These are phyloP conservation scores for Ryuthela nishihirai DNA, from an alignment of 2,888 invertebrate species.

Conservation along the genomic window DNA sequence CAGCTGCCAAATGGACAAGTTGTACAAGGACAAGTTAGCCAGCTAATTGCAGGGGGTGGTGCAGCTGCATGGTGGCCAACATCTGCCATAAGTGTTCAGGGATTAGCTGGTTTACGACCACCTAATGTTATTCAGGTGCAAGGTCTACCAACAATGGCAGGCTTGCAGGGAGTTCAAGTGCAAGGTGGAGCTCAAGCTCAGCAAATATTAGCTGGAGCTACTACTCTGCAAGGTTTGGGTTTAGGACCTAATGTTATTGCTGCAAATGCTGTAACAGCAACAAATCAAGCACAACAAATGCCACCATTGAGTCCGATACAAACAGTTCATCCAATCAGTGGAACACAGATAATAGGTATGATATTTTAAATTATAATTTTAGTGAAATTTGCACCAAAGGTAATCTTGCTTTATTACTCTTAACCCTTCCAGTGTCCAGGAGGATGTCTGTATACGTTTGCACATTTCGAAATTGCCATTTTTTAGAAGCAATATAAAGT, in stretches of 20 bases:
- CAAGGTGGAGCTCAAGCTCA: constrained; percentile 42
- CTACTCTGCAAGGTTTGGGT: constrained; percentile 39
- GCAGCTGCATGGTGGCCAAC: constrained; percentile 40
- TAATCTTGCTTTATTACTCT: too few species aligned
- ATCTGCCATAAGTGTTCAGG: constrained; percentile 39
- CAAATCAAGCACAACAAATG: constrained; percentile 50
- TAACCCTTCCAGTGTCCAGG: too few species aligned
- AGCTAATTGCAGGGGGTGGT: constrained; percentile 37
- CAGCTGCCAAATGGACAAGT: constrained; percentile 44
- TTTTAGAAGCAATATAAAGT: too few species aligned
- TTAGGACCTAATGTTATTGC: constrained; percentile 62
- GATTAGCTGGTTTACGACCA: constrained; percentile 40
- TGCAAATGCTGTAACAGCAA: constrained; percentile 58
- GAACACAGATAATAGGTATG: constrained; percentile 38
- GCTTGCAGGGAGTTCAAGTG: constrained; percentile 42
- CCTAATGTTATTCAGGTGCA: constrained; percentile 43
- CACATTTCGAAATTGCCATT: too few species aligned
- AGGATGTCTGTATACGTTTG: too few species aligned
- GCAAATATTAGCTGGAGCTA: constrained; percentile 37
- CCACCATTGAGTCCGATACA: constrained; percentile 42
- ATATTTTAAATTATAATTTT: too few species aligned
- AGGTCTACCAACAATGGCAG: constrained; percentile 31
- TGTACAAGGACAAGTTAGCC: constrained; percentile 41
- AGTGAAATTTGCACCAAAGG: too few species aligned
- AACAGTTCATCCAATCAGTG: constrained; percentile 38